Conservation (phyloP, 2,888 invertebrate genomes). For the Stenodema calcarata region DNA sequence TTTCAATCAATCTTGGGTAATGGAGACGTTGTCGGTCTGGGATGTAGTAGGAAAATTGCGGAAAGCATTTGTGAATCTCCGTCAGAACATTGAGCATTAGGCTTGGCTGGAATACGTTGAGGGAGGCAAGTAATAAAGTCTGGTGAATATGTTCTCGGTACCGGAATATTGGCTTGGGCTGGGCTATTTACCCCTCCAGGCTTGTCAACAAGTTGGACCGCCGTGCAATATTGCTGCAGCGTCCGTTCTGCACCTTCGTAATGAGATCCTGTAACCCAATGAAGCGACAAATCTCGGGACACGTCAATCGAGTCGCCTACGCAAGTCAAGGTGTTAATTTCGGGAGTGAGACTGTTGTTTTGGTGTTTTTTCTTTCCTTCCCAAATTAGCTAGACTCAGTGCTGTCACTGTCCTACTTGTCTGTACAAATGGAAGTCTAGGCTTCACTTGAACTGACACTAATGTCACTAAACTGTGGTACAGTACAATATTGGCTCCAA, state of each 20-base stretch:
- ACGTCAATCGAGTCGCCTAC: not conserved
- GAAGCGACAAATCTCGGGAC: not conserved
- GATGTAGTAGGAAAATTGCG: too few species aligned
- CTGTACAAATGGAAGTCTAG: too few species aligned
- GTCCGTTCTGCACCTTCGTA: not conserved
- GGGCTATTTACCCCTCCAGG: not conserved
- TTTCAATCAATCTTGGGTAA: too few species aligned
- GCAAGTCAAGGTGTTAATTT: not conserved
- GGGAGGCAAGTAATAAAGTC: not conserved
- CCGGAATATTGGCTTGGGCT: not conserved
- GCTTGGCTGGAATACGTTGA: not conserved
- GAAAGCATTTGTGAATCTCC: too few species aligned
- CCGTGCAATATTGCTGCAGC: not conserved
- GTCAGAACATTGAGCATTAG: too few species aligned
- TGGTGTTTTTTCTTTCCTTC: too few species aligned
- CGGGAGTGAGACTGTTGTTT: not conserved
- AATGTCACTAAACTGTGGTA: too few species aligned
- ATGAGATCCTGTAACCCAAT: not conserved
- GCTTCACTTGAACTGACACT: too few species aligned
- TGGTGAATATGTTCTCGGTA: not conserved
- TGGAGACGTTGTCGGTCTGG: too few species aligned
- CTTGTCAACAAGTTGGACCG: not conserved
- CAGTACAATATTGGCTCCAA: too few species aligned
- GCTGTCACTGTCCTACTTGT: too few species aligned
- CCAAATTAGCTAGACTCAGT: too few species aligned